Conservation (phyloP, 2,888 invertebrate species). For the Trichopria drosophilae region DNA sequence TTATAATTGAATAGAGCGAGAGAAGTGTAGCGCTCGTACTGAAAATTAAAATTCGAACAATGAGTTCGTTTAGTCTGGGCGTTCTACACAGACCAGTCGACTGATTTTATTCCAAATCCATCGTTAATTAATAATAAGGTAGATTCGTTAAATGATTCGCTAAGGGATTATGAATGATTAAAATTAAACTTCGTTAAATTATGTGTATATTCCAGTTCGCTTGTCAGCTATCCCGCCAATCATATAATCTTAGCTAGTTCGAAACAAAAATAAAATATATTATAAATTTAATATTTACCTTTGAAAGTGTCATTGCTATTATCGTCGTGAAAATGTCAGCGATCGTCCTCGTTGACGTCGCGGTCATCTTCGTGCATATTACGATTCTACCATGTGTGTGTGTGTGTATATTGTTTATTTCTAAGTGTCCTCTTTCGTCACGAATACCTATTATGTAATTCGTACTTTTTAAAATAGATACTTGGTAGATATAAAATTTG, state of each 20-base stretch:
- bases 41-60: constrained; percentile 39
- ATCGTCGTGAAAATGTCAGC: too few species aligned
- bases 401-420: too few species aligned
- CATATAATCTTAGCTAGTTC: constrained; percentile 22
- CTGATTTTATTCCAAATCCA: constrained; percentile 34
- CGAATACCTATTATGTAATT: too few species aligned
- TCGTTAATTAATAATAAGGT: constrained; percentile 31
- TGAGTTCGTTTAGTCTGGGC: constrained; percentile 30
- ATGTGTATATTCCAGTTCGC: constrained; percentile 9
- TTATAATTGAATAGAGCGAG: constrained; percentile 34
- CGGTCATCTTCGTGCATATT: too few species aligned
- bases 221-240: too few species aligned
- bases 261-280: constrained; percentile 40
- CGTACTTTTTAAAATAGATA: too few species aligned
- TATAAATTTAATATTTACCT: constrained; percentile 37
- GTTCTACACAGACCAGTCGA: constrained; percentile 14
- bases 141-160: constrained; percentile 28
- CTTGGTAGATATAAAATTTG: too few species aligned
- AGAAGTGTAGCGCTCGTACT: constrained; percentile 40
- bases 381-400: too few species aligned
- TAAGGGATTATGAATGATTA: constrained; percentile 35
- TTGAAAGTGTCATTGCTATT: too few species aligned
- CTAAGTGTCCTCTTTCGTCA: too few species aligned
- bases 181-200: constrained; percentile 28
- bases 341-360: too few species aligned